Evolutionary conservation across 2,888 invertebrate genomes (phyloP).

Genomic region (Lycocerus yunnanus): DNA sequence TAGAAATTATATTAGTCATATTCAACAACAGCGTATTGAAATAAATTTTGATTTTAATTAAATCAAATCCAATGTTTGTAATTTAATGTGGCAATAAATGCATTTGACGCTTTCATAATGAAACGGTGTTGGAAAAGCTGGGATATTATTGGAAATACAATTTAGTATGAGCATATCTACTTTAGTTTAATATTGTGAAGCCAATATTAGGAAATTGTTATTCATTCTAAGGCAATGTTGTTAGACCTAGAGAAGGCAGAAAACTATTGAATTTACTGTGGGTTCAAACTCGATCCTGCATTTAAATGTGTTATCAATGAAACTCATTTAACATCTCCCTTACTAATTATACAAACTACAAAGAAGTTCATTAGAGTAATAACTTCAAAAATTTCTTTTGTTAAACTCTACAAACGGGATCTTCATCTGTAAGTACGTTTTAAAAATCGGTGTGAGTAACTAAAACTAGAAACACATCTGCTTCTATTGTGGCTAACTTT

Average conservation of each 20-base stretch:
- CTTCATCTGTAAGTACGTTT: not conserved
- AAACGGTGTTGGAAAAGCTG: not conserved
- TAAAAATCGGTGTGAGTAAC: not conserved
- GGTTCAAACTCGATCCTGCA: not conserved
- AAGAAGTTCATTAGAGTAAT: not conserved
- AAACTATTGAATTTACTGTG: constrained; percentile 1
- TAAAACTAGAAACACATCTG: not conserved
- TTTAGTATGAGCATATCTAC: not conserved
- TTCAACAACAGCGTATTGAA: not conserved
- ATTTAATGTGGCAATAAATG: not conserved
- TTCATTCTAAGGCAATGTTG: constrained; percentile 5
- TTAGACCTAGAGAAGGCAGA: not conserved
- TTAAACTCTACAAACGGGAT: not conserved
- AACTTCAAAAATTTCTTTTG: not conserved
- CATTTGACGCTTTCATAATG: constrained; percentile 1
- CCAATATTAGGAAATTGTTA: constrained; percentile 7
- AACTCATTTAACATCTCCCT: not conserved
- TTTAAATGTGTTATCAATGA: constrained; percentile 1
- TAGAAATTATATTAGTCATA: not conserved
- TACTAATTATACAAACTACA: constrained; percentile 1
- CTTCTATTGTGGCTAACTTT: not conserved
- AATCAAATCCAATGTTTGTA: not conserved
- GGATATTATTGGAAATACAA: not conserved
- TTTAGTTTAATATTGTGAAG: not conserved
- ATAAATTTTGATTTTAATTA: not conserved